Evolutionary conservation across 2,888 invertebrate species (phyloP), one percentile per base, ranked within the genome.

Genomic region (Dorcus hopei): DNA sequence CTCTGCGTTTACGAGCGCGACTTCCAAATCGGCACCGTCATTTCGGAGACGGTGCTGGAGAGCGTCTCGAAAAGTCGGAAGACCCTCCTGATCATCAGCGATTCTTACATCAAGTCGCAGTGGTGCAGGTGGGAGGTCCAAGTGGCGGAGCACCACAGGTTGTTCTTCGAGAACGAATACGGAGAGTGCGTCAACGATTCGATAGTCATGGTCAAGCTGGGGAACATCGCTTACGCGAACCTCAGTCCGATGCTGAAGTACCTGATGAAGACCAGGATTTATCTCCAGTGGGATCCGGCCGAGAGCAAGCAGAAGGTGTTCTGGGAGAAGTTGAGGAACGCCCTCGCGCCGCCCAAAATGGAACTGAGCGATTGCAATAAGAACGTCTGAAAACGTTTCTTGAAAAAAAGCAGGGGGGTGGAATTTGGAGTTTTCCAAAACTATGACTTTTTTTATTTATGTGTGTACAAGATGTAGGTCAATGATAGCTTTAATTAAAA

Each of bases 81-180:
- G 68, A 83, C 88, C 9, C 79, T 90, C 56, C 75, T 90, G 54
- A 77, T 90, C 8, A 80, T 90, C 49, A 88, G 88, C 56, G 84
- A 86, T 67, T 81, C 82, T 65, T 90, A 88, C 72, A 84, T 87
- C 0, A 83, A 84, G 67, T 87, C 88, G 26, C 87, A 88, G 58
- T 90, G 90, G 90, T 87, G 87, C 70, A 79, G 85, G 41, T 85
- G 87, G 83, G 89, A 89, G 70, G 85, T 87, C 9, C 85, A 87
- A 66, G 78, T 88, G 19, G 87, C 87, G 0, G 86, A 88, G 65
- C 83, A 87, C 68, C 85, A 87, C 64, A 80, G 87, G 55, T 75
- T 86, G 57, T 84, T 86, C 63, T 77, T 84, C 26, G 83, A 85
- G 67, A 83, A 85, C 59, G 70, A 71, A 42, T 60, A 71, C 41